Conservation (phyloP, 2,797 vertebrate species). For the Percopsis omiscomaycus region DNA sequence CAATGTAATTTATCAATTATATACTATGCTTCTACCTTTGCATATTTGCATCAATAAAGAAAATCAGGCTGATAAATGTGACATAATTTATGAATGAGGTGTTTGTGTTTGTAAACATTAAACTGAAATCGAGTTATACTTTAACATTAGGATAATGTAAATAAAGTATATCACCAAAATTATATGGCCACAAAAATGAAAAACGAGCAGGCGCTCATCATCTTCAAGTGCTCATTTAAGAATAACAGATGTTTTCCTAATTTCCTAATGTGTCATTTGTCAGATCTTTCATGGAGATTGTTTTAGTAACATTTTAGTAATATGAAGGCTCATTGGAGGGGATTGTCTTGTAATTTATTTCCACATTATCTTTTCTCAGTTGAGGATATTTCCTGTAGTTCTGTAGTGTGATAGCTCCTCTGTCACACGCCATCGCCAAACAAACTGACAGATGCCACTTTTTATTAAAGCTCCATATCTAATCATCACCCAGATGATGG, state of each 20-base stretch:
- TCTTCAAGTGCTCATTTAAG: too few relatives aligned
- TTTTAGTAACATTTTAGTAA: not conserved
- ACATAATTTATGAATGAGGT: too few relatives aligned
- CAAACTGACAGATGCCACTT: conserved; percentile 71
- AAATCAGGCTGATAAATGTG: too few relatives aligned
- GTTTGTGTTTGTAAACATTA: too few relatives aligned
- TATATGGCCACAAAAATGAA: too few relatives aligned
- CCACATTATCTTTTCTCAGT: conserved; percentile 12
- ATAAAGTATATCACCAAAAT: too few relatives aligned
- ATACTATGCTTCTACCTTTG: too few relatives aligned
- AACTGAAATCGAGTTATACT: too few relatives aligned
- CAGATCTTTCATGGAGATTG: not conserved
- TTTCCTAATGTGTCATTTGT: not conserved
- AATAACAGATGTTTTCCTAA: too few relatives aligned
- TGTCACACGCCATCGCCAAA: conserved; percentile 59
- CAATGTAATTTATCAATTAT: too few relatives aligned
- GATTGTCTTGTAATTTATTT: conserved; percentile 1
- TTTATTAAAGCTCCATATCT: conserved; percentile 64
- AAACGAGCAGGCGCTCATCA: too few relatives aligned
- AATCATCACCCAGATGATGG: conserved; percentile 4
- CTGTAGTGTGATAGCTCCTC: conserved; percentile 45
- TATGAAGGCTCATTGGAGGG: not conserved
- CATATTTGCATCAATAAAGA: not conserved
- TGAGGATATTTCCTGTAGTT: conserved; percentile 23
- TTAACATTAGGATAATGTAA: too few relatives aligned